Conservation (phyloP, 2,888 invertebrate genomes). For the Epistrophella euchroma region DNA sequence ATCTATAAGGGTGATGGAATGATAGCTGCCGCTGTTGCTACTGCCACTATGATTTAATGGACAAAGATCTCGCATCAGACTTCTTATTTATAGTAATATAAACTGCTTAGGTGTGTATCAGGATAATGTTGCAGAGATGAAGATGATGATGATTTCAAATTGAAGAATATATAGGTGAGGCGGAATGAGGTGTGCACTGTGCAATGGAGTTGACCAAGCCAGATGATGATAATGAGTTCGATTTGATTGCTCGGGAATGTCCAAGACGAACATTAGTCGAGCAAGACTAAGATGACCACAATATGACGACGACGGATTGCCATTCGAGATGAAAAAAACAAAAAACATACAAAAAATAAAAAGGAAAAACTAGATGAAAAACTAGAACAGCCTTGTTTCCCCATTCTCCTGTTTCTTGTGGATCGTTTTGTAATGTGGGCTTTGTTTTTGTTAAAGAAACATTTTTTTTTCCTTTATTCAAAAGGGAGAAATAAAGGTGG, state of each 20-base stretch:
- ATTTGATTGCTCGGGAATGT: conserved; percentile 67
- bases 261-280: conserved; percentile 37
- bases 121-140: background rate
- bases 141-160: conserved; percentile 41
- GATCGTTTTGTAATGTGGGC: background rate
- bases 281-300: conserved; percentile 19
- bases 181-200: background rate
- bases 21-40: conserved; percentile 66
- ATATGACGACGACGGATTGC: conserved; percentile 52
- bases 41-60: conserved; percentile 72
- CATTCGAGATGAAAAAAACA: conserved; percentile 28
- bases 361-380: conserved; percentile 55
- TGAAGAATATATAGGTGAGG: background rate
- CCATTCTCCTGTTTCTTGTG: conserved; percentile 31
- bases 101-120: conserved; percentile 13
- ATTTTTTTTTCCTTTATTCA: conserved; percentile 35
- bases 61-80: conserved; percentile 48
- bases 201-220: conserved; percentile 8
- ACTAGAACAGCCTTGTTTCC: conserved; percentile 72
- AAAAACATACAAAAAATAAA: conserved; percentile 4
- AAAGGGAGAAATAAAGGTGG: conserved; percentile 23
- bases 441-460: conserved; percentile 16
- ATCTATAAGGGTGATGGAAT: conserved; percentile 69
- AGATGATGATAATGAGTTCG: conserved; percentile 67
- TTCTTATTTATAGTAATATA: conserved; percentile 24